Evolutionary conservation across 2,113 vertebrate genomes (phyloP).

Genomic region (Channa argus): DNA sequence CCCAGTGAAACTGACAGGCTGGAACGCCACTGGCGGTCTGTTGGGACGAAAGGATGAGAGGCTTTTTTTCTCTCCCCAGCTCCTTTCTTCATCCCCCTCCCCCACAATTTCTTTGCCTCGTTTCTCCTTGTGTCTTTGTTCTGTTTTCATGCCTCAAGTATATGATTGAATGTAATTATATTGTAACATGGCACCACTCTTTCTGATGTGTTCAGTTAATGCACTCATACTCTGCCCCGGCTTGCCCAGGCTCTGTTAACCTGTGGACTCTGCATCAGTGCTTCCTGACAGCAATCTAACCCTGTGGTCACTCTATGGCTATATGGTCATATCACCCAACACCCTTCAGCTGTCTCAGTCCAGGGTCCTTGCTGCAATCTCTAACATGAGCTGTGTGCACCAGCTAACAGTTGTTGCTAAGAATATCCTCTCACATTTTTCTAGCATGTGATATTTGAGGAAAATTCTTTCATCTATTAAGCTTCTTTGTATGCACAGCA

Average conservation of each 20-base stretch:
- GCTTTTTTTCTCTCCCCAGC: slow-evolving; percentile 47
- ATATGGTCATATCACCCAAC: slow-evolving; percentile 48
- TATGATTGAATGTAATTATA: slow-evolving; percentile 13
- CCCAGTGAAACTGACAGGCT: slow-evolving; percentile 82
- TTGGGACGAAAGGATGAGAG: slow-evolving; percentile 81
- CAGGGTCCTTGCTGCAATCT: slow-evolving; percentile 51
- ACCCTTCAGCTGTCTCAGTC: slow-evolving; percentile 52
- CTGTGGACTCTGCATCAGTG: slow-evolving; percentile 39
- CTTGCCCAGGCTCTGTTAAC: slow-evolving; percentile 40
- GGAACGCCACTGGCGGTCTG: slow-evolving; percentile 81
- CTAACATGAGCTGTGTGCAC: slow-evolving; percentile 31
- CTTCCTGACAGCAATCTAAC: slow-evolving; percentile 45
- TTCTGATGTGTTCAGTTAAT: slow-evolving; percentile 14
- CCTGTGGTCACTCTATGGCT: slow-evolving; percentile 36
- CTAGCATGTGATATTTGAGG: slow-evolving; percentile 41
- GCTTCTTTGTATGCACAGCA: slow-evolving; percentile 31
- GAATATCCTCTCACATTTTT: slow-evolving; percentile 64
- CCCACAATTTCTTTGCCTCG: slow-evolving; percentile 54
- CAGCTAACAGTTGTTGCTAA: slow-evolving; percentile 41
- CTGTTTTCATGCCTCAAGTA: no score
- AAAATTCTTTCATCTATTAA: slow-evolving; percentile 42
- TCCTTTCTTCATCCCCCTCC: slow-evolving; percentile 61
- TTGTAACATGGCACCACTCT: slow-evolving; percentile 36
- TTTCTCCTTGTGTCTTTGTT: slow-evolving; percentile 9
- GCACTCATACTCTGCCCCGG: slow-evolving; percentile 22